Conservation (phyloP, 2,888 invertebrate genomes). For the Gastrophysa polygoni region DNA sequence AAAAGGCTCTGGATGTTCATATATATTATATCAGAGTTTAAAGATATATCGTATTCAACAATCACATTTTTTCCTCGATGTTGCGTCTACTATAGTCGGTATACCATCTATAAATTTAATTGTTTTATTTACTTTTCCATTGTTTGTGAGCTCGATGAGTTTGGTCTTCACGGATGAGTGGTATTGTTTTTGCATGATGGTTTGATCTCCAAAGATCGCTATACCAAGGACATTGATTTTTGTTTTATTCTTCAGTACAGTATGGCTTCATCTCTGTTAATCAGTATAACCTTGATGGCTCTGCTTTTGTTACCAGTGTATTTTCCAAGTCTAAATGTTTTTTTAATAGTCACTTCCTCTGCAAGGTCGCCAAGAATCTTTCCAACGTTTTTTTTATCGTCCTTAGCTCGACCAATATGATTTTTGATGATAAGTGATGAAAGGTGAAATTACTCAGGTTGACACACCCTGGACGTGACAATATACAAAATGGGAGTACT, state of each 20-base stretch:
- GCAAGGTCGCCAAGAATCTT: background rate
- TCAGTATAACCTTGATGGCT: background rate
- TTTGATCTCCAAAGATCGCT: conserved; percentile 1
- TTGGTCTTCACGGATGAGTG: background rate
- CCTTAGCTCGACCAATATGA: too few species aligned
- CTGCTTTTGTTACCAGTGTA: background rate
- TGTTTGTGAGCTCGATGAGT: background rate
- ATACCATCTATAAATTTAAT: conserved; percentile 2
- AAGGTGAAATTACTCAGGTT: too few species aligned
- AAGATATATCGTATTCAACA: background rate
- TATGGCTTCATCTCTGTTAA: background rate
- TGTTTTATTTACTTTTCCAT: background rate
- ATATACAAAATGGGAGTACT: too few species aligned
- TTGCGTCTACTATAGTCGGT: background rate
- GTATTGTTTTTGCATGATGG: conserved; percentile 1
- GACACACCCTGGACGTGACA: too few species aligned
- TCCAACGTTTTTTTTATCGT: background rate
- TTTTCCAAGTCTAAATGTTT: conserved; percentile 8
- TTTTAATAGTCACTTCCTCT: background rate
- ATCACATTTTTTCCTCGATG: conserved; percentile 6
- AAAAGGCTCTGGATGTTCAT: too few species aligned
- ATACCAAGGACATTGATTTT: conserved; percentile 6
- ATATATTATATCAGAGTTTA: too few species aligned
- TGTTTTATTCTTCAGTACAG: conserved; percentile 2
- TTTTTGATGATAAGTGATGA: too few species aligned